Evolutionary conservation across 2,797 vertebrate genomes (phyloP).

Genomic region (Notolabrus celidotus): DNA sequence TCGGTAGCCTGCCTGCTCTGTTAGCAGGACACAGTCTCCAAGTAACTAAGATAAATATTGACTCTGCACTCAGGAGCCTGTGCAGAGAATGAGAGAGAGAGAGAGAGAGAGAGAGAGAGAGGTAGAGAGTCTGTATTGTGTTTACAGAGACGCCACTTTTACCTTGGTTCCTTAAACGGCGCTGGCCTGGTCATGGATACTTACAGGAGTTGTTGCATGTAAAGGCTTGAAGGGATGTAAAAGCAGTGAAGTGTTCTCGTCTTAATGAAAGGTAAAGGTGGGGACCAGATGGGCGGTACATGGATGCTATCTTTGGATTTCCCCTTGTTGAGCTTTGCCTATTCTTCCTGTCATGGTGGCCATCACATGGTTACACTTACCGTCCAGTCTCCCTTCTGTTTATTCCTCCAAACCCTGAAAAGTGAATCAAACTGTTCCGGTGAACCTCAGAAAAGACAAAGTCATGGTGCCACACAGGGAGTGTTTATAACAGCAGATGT

Average conservation of each 20-base stretch:
- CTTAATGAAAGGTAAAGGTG: neutral
- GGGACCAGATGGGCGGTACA: neutral
- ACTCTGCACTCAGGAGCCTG: conserved; percentile 26
- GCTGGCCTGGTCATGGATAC: conserved; percentile 20
- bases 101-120: too few species aligned
- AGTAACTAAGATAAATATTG: conserved; percentile 72
- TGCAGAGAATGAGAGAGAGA: conserved; percentile 12
- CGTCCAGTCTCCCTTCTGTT: neutral
- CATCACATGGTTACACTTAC: neutral
- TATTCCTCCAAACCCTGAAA: neutral
- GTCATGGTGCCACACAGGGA: conserved; percentile 9
- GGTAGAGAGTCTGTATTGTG: conserved; percentile 16
- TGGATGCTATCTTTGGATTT: neutral
- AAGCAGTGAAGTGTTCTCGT: neutral
- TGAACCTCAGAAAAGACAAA: conserved; percentile 1
- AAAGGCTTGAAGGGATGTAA: conserved; percentile 20
- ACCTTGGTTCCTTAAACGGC: conserved; percentile 21
- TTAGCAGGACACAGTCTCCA: conserved; percentile 32
- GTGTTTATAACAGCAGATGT: conserved; percentile 7
- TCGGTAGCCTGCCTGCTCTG: conserved; percentile 11
- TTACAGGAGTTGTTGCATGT: conserved; percentile 15
- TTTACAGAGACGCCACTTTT: conserved; percentile 35
- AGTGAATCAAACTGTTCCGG: neutral
- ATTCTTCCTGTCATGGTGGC: neutral
- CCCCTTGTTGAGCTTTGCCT: neutral